Evolutionary conservation across 2,888 invertebrate species (phyloP).

Genomic region (Catotricha subobsoleta): DNA sequence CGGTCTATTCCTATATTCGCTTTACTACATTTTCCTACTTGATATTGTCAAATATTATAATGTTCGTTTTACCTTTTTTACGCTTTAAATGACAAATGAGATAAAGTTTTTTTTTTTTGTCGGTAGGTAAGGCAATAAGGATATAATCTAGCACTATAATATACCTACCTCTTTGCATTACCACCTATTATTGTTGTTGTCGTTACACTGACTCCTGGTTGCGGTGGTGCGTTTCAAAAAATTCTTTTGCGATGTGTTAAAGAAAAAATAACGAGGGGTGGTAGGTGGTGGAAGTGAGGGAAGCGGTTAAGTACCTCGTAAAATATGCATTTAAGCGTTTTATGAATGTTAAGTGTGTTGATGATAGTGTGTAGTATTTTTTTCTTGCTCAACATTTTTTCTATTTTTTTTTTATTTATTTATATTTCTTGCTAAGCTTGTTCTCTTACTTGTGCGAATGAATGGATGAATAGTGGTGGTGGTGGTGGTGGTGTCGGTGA

Average conservation of each 20-base stretch:
- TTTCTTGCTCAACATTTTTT: too few species aligned
- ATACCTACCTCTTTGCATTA: not conserved
- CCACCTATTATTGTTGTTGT: not conserved
- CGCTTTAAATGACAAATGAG: conserved; percentile 4
- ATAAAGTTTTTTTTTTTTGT: conserved; percentile 1
- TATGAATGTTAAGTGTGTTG: not conserved
- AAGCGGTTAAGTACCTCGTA: conserved; percentile 2
- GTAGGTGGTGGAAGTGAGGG: not conserved
- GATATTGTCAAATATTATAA: too few species aligned
- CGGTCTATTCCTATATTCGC: too few species aligned
- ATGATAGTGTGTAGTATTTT: not conserved
- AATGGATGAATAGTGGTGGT: too few species aligned
- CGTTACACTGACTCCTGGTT: not conserved
- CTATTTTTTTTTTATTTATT: too few species aligned
- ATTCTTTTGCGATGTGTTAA: not conserved
- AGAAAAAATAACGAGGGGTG: too few species aligned
- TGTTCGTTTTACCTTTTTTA: conserved; percentile 1
- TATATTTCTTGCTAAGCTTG: too few species aligned
- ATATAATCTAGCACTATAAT: too few species aligned
- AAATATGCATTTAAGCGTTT: conserved; percentile 1
- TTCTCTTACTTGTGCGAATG: too few species aligned
- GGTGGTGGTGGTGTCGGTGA: too few species aligned
- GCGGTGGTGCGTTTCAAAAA: not conserved
- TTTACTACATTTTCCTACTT: too few species aligned
- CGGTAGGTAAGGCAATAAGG: too few species aligned